Evolutionary conservation across 2,797 vertebrate genomes (phyloP), one percentile per base, ranked within the genome.

Genomic region (Acanthurus lineatus): DNA sequence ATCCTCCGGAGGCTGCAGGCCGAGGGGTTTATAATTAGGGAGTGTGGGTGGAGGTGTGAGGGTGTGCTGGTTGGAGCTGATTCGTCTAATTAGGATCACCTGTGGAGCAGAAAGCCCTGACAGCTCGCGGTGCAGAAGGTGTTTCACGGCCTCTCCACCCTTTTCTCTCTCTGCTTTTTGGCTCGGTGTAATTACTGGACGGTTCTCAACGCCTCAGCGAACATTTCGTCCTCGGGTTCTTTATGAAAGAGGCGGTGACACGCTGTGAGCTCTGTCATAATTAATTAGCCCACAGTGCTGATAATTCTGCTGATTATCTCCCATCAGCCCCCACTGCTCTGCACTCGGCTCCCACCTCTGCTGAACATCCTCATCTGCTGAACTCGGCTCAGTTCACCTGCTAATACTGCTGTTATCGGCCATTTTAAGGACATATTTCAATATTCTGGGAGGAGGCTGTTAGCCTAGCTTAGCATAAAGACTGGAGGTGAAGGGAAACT

Each of bases 131-230:
- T 1, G 3, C 44, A 61, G 4, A 17, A 38, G 3, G 38, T 17
- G 35, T 47, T 59, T 54, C 28, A 47, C 58, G 59, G 19, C 66
- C 53, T 28, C 9, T 19, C 14, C 57, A 2, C 10, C 32, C 25
- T 25, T 3, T 25, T 3, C 25, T 25, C 25, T 25, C 25, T 25
- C 44, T 19, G 15, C 8, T 8, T 72, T 52, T 38, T 32, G 25
- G 67, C 44, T 52, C 14, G 22, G 61, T 73, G n/a, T 73, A 64
- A 79, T 82, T 77, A 74, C 49, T 63, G 64, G 59, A 67, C 19
- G 20, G 28, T 57, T 63, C 48, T 35, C 17, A 15, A 60, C 53
- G 19, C 73, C 54, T 76, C 58, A 5, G n/a, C 5, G 38, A 42
- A 58, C 58, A 10, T 64, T 65, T 68, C 58, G 35, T 22, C 61